Conservation (phyloP, 2,113 vertebrate species). For the Lanius ludovicianus region DNA sequence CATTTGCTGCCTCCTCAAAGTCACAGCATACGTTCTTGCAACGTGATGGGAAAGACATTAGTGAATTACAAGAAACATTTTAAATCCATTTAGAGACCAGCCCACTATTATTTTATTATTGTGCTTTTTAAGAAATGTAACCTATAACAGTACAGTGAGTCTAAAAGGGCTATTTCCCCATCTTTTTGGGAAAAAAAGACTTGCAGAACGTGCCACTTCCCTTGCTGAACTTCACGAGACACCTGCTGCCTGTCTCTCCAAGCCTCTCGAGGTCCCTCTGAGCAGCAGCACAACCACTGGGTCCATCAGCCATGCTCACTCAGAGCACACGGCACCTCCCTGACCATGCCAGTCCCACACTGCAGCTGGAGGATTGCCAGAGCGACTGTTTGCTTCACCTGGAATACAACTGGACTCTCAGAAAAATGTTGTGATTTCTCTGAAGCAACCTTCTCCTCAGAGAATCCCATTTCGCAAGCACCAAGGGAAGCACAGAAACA, state of each 20-base stretch:
- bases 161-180: neutral
- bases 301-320: fast-evolving
- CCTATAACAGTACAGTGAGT: neutral
- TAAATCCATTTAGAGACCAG: neutral
- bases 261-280: fast-evolving
- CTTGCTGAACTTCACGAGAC: fast-evolving
- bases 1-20: constrained; percentile 7
- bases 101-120: neutral
- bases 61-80: neutral
- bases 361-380: neutral
- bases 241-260: neutral
- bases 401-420: neutral
- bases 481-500: fast-evolving
- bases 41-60: neutral
- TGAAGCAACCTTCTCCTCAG: neutral
- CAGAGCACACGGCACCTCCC: neutral
- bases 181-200: neutral
- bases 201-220: fast-evolving
- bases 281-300: neutral
- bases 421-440: neutral
- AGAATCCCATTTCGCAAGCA: neutral
- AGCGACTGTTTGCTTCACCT: fast-evolving
- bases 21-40: neutral
- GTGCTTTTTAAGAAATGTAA: neutral
- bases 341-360: fast-evolving